Percentiles rank a stretch among this genome's conserved stretches.
phyloP scores from a whole-genome alignment of 1,140 invertebrate genomes.

The Delia radicum region DNA sequence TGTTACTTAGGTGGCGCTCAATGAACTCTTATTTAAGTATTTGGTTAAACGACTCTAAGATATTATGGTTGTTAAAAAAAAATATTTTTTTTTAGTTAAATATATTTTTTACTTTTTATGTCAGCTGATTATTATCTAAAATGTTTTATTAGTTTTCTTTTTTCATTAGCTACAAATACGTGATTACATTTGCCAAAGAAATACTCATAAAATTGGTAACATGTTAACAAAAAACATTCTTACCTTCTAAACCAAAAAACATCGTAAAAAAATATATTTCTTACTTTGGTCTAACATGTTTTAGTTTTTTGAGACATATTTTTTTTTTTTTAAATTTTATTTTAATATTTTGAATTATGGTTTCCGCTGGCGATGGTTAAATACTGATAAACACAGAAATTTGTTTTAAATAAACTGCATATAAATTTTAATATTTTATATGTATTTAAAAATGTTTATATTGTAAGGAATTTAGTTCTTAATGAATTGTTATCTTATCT shows the following conservation, averaged over 20 bases:
- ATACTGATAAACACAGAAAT: background rate
- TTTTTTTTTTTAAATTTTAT: background rate
- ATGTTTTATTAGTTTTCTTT: slow-evolving; percentile 24
- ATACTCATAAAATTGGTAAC: slow-evolving; percentile 19
- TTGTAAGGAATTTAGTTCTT: background rate
- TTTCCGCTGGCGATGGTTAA: slow-evolving; percentile 4
- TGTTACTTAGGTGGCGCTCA: slow-evolving; percentile 12
- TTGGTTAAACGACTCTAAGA: too few species aligned
- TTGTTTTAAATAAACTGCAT: background rate
- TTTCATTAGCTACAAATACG: slow-evolving; percentile 24
- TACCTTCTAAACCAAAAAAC: background rate
- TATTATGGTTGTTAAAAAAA: background rate
- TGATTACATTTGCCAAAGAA: slow-evolving; percentile 21
- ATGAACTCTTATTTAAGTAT: background rate
- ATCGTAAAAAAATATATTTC: background rate
- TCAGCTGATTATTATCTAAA: slow-evolving; percentile 9
- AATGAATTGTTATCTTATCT: background rate
- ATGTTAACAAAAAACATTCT: background rate
- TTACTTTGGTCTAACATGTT: background rate
- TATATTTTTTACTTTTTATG: background rate
- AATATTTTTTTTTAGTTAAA: background rate
- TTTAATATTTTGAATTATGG: slow-evolving; percentile 21
- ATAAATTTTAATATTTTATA: background rate
- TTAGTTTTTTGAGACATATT: background rate
- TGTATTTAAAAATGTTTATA: too few species aligned